Percentiles rank a stretch among this genome's conserved stretches.
Evolutionary conservation across 1,140 invertebrate genomes (phyloP).

Genomic region (Formica selysi): DNA sequence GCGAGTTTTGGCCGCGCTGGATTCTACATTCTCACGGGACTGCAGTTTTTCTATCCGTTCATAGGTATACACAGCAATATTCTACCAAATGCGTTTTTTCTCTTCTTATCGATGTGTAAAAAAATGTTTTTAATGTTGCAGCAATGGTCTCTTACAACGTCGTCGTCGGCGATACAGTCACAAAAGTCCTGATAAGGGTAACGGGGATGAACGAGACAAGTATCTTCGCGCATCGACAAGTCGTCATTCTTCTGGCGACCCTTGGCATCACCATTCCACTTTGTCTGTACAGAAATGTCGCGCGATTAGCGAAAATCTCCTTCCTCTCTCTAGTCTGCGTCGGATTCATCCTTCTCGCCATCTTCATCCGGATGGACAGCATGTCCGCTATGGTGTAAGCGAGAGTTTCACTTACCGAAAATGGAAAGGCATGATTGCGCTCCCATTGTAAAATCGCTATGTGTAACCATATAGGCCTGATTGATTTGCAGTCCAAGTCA

Average conservation of each 20-base stretch:
- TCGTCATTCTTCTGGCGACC: conserved; percentile 92
- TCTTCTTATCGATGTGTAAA: neutral
- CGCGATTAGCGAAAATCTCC: conserved; percentile 92
- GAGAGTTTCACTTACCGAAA: conserved; percentile 70
- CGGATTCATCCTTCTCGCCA: conserved; percentile 91
- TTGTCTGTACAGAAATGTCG: conserved; percentile 93
- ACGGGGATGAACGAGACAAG: conserved; percentile 86
- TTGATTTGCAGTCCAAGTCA: conserved; percentile 88
- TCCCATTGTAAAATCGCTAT: neutral
- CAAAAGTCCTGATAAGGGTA: conserved; percentile 92
- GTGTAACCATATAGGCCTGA: conserved; percentile 9
- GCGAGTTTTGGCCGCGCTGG: conserved; percentile 93
- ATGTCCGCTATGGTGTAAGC: conserved; percentile 89
- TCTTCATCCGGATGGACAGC: conserved; percentile 89
- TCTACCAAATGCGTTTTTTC: neutral
- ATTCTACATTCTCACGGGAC: conserved; percentile 91
- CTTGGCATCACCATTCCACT: conserved; percentile 93
- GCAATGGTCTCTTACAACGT: conserved; percentile 97
- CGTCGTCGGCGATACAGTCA: conserved; percentile 95
- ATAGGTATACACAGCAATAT: conserved; percentile 88
- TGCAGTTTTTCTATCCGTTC: conserved; percentile 95
- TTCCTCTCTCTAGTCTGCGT: conserved; percentile 93
- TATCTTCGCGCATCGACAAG: conserved; percentile 90
- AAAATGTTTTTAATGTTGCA: conserved; percentile 84
- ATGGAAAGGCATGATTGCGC: neutral